A percentile compares a stretch with the other conserved stretches of the same genome.
These are phyloP conservation scores for Acipenser transmontanus DNA, from an alignment of 2,797 vertebrate genomes.

Conservation along the genomic window DNA sequence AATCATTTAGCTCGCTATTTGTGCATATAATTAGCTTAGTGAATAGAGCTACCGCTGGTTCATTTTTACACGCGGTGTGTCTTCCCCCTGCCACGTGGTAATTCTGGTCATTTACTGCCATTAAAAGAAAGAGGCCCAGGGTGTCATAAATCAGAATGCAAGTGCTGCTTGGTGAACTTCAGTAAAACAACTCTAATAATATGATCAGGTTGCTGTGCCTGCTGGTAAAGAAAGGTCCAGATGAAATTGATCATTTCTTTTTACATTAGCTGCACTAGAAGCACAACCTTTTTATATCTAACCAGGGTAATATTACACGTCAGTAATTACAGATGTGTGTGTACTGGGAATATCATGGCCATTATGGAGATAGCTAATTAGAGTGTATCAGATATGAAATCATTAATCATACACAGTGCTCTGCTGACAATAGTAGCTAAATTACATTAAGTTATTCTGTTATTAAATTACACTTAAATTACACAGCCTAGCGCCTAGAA, in stretches of 20 bases:
- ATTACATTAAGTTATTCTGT: constrained; percentile 51
- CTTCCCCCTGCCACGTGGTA: too few species aligned
- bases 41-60: too few species aligned
- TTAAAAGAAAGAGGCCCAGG: too few species aligned
- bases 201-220: not conserved
- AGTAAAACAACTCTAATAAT: constrained; percentile 1
- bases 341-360: constrained; percentile 16
- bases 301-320: constrained; percentile 20
- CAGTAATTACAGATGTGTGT: constrained; percentile 21
- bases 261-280: not conserved
- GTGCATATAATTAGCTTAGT: too few species aligned
- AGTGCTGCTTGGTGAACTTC: not conserved
- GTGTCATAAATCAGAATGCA: not conserved
- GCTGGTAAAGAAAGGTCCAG: not conserved
- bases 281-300: constrained; percentile 21
- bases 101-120: too few species aligned
- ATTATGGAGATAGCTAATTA: constrained; percentile 47
- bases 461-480: constrained; percentile 50
- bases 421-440: constrained; percentile 39
- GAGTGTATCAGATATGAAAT: constrained; percentile 48
- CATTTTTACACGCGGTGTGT: too few species aligned
- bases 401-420: constrained; percentile 49
- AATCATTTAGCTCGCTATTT: too few species aligned
- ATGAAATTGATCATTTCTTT: not conserved
- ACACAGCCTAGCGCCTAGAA: constrained; percentile 35